Evolutionary conservation across 2,888 invertebrate species (phyloP).

Genomic region (Drosophila greeni): DNA sequence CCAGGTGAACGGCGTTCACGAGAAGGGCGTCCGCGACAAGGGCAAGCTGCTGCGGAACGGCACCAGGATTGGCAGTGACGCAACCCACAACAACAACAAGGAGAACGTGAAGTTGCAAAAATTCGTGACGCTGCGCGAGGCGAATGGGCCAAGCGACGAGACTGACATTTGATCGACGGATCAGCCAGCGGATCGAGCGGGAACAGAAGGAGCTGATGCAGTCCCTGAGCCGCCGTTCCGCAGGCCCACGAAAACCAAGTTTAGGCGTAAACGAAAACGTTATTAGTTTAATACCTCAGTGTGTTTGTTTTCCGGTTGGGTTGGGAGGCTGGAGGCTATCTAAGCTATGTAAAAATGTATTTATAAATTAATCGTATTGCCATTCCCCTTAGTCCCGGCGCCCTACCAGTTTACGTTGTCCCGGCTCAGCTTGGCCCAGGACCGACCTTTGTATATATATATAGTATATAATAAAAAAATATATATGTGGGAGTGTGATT

Average conservation of each 20-base stretch:
- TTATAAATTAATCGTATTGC: slow-evolving; percentile 58
- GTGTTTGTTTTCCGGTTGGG: slow-evolving; percentile 44
- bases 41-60: slow-evolving; percentile 36
- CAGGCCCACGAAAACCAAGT: slow-evolving; percentile 58
- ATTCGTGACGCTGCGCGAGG: slow-evolving; percentile 62
- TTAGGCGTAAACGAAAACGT: slow-evolving; percentile 51
- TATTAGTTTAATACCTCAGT: slow-evolving; percentile 61
- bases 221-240: slow-evolving; percentile 39
- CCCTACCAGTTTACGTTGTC: slow-evolving; percentile 14
- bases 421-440: slow-evolving; percentile 2
- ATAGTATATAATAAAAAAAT: slow-evolving; percentile 5
- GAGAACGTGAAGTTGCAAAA: slow-evolving; percentile 69
- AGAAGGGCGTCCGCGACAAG: slow-evolving; percentile 52
- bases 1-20: slow-evolving; percentile 54
- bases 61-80: slow-evolving; percentile 17
- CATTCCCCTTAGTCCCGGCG: slow-evolving; percentile 21
- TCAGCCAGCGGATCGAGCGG: slow-evolving; percentile 27
- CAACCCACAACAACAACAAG: slow-evolving; percentile 51
- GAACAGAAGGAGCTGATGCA: neutral
- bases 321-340: slow-evolving; percentile 58
- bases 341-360: slow-evolving; percentile 59
- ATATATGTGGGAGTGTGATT: slow-evolving; percentile 28
- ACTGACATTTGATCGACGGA: slow-evolving; percentile 73
- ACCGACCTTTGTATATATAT: slow-evolving; percentile 47
- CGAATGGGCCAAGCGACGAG: slow-evolving; percentile 73